phyloP scores from a whole-genome alignment of 2,113 vertebrate species.

The Lepisosteus oculatus region DNA sequence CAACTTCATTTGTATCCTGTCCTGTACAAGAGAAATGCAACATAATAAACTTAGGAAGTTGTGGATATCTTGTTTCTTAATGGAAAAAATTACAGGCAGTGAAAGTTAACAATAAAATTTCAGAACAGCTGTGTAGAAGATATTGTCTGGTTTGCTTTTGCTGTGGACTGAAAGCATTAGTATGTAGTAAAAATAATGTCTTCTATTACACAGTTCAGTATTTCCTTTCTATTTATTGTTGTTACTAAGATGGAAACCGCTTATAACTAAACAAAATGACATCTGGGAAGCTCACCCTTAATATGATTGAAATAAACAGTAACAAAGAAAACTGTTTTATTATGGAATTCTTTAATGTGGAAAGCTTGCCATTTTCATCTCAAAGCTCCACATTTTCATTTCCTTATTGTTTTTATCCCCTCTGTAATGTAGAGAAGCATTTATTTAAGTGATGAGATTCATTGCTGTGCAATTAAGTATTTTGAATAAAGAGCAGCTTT shows the following conservation, averaged over 20 bases:
- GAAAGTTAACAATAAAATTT: not conserved
- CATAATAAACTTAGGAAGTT: slow-evolving; percentile 2
- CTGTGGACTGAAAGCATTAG: slow-evolving; percentile 44
- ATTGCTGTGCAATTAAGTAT: too few relatives aligned
- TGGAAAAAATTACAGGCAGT: not conserved
- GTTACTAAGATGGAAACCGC: slow-evolving; percentile 38
- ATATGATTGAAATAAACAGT: slow-evolving; percentile 54
- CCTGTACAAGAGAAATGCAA: slow-evolving; percentile 21
- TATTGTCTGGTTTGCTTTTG: slow-evolving; percentile 13
- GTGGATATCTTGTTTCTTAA: not conserved
- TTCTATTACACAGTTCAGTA: slow-evolving; percentile 24
- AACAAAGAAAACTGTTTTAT: slow-evolving; percentile 29
- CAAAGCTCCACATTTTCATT: too few relatives aligned
- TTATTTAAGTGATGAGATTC: too few relatives aligned
- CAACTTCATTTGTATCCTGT: slow-evolving; percentile 33
- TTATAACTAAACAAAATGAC: slow-evolving; percentile 30
- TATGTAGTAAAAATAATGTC: slow-evolving; percentile 23
- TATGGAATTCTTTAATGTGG: not conserved
- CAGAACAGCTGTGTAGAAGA: slow-evolving; percentile 12
- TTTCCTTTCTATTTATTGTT: slow-evolving; percentile 40
- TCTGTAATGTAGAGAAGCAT: too few relatives aligned
- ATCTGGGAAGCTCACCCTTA: slow-evolving; percentile 43
- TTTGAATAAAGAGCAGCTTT: too few relatives aligned
- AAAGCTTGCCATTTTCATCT: too few relatives aligned
- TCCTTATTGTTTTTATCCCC: too few relatives aligned